Percentiles rank a stretch among this genome's conserved stretches.
phyloP scores from a whole-genome alignment of 2,888 invertebrate genomes.

The Omphaloscelis lunosa region DNA sequence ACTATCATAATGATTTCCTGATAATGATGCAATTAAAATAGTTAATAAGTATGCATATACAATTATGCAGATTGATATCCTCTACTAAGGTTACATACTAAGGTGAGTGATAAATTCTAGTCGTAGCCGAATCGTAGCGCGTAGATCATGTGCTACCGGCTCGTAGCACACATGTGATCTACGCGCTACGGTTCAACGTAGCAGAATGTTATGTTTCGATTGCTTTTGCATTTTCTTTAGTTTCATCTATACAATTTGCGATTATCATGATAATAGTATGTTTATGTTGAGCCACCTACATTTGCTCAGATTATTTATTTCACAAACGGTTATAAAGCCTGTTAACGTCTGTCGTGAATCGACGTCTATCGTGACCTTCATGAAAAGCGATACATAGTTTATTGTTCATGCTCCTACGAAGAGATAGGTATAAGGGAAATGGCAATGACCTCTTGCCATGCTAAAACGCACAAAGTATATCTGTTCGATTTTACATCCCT shows the following conservation, averaged over 20 bases:
- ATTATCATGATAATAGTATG: too few relatives aligned
- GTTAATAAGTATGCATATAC: background rate
- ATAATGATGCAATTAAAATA: background rate
- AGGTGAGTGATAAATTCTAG: background rate
- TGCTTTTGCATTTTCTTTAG: background rate
- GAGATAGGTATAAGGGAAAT: background rate
- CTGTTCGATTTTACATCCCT: too few relatives aligned
- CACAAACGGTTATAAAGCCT: background rate
- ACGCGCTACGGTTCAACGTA: conserved; percentile 6
- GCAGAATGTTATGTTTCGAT: background rate
- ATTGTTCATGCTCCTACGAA: too few relatives aligned
- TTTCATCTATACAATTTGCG: background rate
- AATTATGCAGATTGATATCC: background rate
- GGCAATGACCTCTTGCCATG: too few relatives aligned
- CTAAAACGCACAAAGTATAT: too few relatives aligned
- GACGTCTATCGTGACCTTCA: background rate
- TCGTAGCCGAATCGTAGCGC: conserved; percentile 18
- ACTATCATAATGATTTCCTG: background rate
- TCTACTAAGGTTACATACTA: background rate
- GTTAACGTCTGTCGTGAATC: background rate
- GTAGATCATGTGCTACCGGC: conserved; percentile 17
- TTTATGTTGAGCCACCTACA: too few relatives aligned
- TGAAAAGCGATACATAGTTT: too few relatives aligned
- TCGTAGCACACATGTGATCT: conserved; percentile 19
- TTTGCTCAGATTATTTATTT: too few relatives aligned